These are phyloP conservation scores for Thereva unica DNA, from an alignment of 2,888 invertebrate genomes.

Conservation along the genomic window DNA sequence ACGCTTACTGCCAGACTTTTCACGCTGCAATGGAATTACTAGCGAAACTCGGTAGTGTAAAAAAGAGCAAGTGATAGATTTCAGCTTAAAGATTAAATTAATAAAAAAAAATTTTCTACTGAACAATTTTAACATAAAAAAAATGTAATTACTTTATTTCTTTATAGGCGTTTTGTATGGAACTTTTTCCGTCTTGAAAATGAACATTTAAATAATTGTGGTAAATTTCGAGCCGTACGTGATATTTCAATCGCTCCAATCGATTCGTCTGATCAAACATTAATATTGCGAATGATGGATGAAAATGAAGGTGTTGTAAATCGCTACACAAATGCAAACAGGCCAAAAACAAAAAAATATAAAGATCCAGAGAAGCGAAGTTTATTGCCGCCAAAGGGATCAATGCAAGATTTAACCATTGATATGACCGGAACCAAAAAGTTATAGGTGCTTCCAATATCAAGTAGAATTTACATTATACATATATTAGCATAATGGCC, in stretches of 20 bases:
- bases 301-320: slow-evolving; percentile 86
- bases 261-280: slow-evolving; percentile 88
- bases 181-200: slow-evolving; percentile 99
- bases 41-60: no score
- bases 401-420: slow-evolving; percentile 53
- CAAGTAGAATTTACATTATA: no score
- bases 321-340: slow-evolving; percentile 65
- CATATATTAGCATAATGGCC: no score
- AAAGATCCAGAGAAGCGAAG: slow-evolving; percentile 65
- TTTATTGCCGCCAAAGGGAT: slow-evolving; percentile 55
- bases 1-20: no score
- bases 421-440: slow-evolving; percentile 23
- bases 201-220: slow-evolving; percentile 99
- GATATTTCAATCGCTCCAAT: slow-evolving; percentile 96
- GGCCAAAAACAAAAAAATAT: slow-evolving; percentile 63
- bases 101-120: no score
- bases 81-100: no score
- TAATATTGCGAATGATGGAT: slow-evolving; percentile 94
- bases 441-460: not conserved
- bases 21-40: no score
- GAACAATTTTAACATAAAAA: slow-evolving; percentile 3
- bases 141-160: not conserved
- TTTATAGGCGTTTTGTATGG: slow-evolving; percentile 89
- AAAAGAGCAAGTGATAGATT: no score
- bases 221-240: slow-evolving; percentile 95